Evolutionary conservation across 2,888 invertebrate genomes (phyloP).

Genomic region (Elaeidobius kamerunicus): DNA sequence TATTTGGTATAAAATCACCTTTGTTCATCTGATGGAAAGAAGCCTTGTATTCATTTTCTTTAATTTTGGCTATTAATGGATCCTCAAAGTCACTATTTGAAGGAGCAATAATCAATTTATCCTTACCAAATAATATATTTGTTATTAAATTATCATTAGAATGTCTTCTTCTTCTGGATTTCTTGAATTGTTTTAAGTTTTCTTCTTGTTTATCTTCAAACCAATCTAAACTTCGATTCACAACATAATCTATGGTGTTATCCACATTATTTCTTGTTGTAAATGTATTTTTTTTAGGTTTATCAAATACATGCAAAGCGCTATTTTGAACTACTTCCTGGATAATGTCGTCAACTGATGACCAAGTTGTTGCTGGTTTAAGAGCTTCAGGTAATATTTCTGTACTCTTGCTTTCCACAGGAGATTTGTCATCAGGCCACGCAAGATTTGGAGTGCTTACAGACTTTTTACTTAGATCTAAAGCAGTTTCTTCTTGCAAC

Average conservation of each 20-base stretch:
- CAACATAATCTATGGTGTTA: constrained; percentile 38
- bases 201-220: constrained; percentile 20
- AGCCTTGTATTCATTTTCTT: constrained; percentile 21
- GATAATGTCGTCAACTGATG: constrained; percentile 36
- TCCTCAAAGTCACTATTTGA: constrained; percentile 19
- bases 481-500: constrained; percentile 34
- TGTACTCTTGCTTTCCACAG: too few relatives aligned
- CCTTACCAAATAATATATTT: constrained; percentile 29
- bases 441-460: constrained; percentile 10
- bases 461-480: constrained; percentile 38
- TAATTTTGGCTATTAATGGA: constrained; percentile 26
- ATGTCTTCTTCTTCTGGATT: constrained; percentile 17
- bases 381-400: constrained; percentile 2
- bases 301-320: constrained; percentile 1
- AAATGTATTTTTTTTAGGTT: constrained; percentile 3
- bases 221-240: constrained; percentile 26
- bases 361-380: constrained; percentile 17
- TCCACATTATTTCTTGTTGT: constrained; percentile 32
- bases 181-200: constrained; percentile 14
- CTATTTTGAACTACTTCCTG: constrained; percentile 31
- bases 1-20: background rate
- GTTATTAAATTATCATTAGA: constrained; percentile 25
- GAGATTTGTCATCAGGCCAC: constrained; percentile 1
- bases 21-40: background rate
- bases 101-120: constrained; percentile 28